phyloP scores from a whole-genome alignment of 2,113 vertebrate species.

The Symphodus melops region DNA sequence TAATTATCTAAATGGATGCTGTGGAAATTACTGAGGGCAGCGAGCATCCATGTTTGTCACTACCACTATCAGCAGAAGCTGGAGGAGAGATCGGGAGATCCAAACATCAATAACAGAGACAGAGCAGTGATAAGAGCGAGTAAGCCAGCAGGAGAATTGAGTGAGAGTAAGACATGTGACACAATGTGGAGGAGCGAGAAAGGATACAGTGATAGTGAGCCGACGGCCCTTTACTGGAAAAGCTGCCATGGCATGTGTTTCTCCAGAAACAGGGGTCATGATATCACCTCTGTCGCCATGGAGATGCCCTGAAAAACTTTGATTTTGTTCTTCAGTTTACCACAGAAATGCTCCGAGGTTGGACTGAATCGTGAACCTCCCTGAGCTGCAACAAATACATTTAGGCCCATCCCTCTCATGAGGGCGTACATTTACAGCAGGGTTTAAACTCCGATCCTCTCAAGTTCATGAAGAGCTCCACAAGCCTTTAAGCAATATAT shows the following conservation, averaged over 20 bases:
- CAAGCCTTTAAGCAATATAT: conserved; percentile 25
- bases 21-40: conserved; percentile 69
- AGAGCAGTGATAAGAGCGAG: conserved; percentile 24
- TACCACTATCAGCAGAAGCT: conserved; percentile 40
- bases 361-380: conserved; percentile 14
- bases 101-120: conserved; percentile 63
- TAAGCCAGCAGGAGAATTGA: conserved; percentile 38
- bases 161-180: conserved; percentile 35
- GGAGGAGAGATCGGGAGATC: conserved; percentile 68
- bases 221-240: conserved; percentile 19
- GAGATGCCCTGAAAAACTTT: too few relatives aligned
- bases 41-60: conserved; percentile 75
- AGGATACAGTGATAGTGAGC: conserved; percentile 29
- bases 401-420: conserved; percentile 12
- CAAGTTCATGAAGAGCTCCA: background rate
- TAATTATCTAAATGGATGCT: conserved; percentile 26
- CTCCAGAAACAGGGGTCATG: conserved; percentile 33
- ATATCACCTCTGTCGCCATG: conserved; percentile 61
- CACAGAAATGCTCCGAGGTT: conserved; percentile 44
- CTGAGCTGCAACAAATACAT: conserved; percentile 36
- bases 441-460: conserved; percentile 32
- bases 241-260: background rate
- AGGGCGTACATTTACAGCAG: background rate
- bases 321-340: too few relatives aligned
- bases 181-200: conserved; percentile 35